These are phyloP conservation scores for Anhinga rufa DNA, from an alignment of 2,113 vertebrate genomes.

Conservation along the genomic window DNA sequence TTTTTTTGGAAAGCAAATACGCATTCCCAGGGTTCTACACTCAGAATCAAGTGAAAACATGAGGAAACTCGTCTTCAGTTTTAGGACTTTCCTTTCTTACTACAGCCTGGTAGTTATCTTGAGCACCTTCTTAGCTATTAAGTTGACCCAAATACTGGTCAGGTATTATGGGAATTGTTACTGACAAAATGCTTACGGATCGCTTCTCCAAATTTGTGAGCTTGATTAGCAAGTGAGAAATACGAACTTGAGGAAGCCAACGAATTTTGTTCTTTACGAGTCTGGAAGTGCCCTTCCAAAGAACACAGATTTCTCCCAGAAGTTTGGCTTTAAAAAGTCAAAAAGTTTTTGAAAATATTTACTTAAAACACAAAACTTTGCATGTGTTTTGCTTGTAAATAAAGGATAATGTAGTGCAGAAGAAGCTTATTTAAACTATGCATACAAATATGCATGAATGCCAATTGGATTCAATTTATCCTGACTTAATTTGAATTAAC, in stretches of 20 bases:
- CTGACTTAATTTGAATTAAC: constrained; percentile 76
- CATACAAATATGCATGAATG: constrained; percentile 47
- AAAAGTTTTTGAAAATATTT: background rate
- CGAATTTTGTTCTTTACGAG: background rate
- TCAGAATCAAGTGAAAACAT: background rate
- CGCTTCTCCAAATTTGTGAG: background rate
- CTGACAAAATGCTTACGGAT: background rate
- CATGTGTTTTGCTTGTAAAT: constrained; percentile 53
- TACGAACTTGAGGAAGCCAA: background rate
- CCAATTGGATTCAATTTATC: constrained; percentile 71
- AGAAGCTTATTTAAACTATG: constrained; percentile 59
- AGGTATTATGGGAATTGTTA: background rate
- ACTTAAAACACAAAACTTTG: constrained; percentile 10
- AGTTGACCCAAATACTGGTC: background rate
- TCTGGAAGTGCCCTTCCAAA: background rate
- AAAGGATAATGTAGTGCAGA: constrained; percentile 34
- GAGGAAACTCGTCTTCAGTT: background rate
- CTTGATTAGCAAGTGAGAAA: background rate
- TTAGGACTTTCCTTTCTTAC: background rate
- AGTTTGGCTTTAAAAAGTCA: background rate
- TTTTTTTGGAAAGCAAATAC: background rate
- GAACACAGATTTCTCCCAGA: background rate
- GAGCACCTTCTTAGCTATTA: background rate
- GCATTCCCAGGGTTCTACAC: background rate
- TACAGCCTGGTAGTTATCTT: background rate